Evolutionary conservation across 2,888 invertebrate species (phyloP), one percentile per base, ranked within the genome.

Genomic region (Hypercompe scribonia): DNA sequence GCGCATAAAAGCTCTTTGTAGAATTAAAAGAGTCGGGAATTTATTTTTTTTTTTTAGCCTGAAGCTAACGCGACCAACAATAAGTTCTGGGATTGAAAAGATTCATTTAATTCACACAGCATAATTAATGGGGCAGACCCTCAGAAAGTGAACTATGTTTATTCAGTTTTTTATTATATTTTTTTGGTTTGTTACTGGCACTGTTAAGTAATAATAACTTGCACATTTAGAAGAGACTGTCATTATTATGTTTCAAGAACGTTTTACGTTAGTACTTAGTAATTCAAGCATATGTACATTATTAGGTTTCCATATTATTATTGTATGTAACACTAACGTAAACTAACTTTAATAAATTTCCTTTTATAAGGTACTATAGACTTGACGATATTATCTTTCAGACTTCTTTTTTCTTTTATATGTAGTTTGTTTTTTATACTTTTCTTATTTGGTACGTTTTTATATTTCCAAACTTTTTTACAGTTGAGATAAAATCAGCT

Each of bases 1-100:
- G 58, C 73, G 46, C 78, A 85, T 82, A 83, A 86, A 86, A 84
- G 81, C 80, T 74, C 81, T 84, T 83, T 84, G 87, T 86, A 87
- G 82, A 80, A 87, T 86, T 87, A 86, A 89, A 81, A 89, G 86
- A 84, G 74, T 78, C 79, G 74, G 82, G 83, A 83, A 84, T 84
- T 88, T 86, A 88, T 90, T 89, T 86, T 87, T 88, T 90, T 89
- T 90, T 90, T 86, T 89, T 81, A 84, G 85, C 81, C 76, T 84
- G 81, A 78, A 83, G 79, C 79, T 81, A 79, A 72, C 68, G 77
- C 75, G 68, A 54, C 75, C 73, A 83, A 87, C 84, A 87, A 81
- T 84, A 78, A 70, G 68, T 34, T 31, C 39, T 65, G 65, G 65
- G 71, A 70, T 76, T 77, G 63, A 78, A 82, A 82, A 80, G 69